Conservation (phyloP, 2,888 invertebrate genomes). For the Tolmerus cingulatus region DNA sequence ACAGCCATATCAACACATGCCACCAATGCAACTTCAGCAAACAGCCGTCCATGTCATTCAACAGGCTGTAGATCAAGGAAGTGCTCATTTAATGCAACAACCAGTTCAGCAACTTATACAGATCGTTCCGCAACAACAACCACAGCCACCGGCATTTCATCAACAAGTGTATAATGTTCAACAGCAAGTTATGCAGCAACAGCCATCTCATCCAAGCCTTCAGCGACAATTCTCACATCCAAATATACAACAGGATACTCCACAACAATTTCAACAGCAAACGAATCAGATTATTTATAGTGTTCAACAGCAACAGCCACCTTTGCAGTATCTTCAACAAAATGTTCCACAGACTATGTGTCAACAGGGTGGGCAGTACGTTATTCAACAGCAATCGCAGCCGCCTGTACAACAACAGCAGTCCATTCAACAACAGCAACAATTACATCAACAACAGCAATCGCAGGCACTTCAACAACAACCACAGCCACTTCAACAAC, state of each 20-base stretch:
- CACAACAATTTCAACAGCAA: slow-evolving; percentile 53
- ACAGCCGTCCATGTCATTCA: background rate
- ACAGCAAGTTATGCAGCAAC: background rate
- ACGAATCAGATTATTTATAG: slow-evolving; percentile 47
- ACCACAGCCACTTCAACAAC: slow-evolving; percentile 50
- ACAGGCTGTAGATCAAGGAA: background rate
- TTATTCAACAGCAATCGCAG: slow-evolving; percentile 46
- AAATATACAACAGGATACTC: background rate
- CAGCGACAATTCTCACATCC: slow-evolving; percentile 54
- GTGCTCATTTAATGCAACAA: slow-evolving; percentile 51
- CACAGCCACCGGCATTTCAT: background rate
- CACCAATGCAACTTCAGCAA: slow-evolving; percentile 49
- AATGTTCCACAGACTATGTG: slow-evolving; percentile 53
- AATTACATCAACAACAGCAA: slow-evolving; percentile 50
- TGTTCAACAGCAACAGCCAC: slow-evolving; percentile 56
- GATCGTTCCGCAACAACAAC: slow-evolving; percentile 47
- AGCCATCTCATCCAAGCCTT: slow-evolving; percentile 53
- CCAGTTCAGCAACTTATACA: slow-evolving; percentile 54
- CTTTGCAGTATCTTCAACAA: slow-evolving; percentile 55
- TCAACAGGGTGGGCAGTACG: background rate
- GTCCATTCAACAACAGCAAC: slow-evolving; percentile 53
- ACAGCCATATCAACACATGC: slow-evolving; percentile 58
- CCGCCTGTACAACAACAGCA: background rate
- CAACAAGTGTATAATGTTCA: background rate
- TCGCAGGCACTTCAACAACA: slow-evolving; percentile 52